Evolutionary conservation across 2,797 vertebrate genomes (phyloP), one percentile per base, ranked within the genome.

Genomic region (Manis javanica): DNA sequence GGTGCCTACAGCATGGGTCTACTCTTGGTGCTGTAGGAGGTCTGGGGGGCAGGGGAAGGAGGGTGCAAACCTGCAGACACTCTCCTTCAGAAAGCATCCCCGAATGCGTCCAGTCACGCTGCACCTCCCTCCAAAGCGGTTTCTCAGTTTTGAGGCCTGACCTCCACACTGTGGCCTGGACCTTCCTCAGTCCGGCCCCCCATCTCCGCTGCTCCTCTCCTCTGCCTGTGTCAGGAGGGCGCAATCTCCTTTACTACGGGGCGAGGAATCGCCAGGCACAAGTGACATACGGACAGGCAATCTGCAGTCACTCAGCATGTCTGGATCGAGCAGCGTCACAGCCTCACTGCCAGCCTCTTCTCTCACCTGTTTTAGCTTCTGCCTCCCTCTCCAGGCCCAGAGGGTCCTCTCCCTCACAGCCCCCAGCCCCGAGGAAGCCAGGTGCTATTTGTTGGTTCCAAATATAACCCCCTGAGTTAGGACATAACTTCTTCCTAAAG

Each of bases 111-210:
- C 78, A 39, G 5, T 51, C 31, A 8, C 4, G 0, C 39, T 7
- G 11, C 39, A 37, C 42, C 84, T 53, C 21, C 24, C 53, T 75
- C 59, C 57, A n/a, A 77, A 89, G 16, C 51, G 11, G 14, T 71
- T 95, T 94, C 69, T 75, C 34, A 91, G 34, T 42, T 63, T 95
- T 64, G 14, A 81, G 81, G 31, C 59, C 46, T 31, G 85, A 71
- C 55, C 53, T 81, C 82, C 53, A 49, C 34, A 57, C 64, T 7
- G 31, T 19, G 37, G 31, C 59, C 79, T 46, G 5, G 49, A 81
- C 66, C 29, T 83, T 8, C 63, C 8, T 49, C 2, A 57, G 63
- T 24, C 51, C 59, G 24, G 21, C 21, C 7, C 9, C 14, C 13
- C 63, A 1, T 11, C 24, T 9, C 16, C 1, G 1, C 29, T 57